Percentiles rank a stretch among this genome's conserved stretches.
Evolutionary conservation across 2,888 invertebrate genomes (phyloP).

Genomic region (Dolichomitus sp.): DNA sequence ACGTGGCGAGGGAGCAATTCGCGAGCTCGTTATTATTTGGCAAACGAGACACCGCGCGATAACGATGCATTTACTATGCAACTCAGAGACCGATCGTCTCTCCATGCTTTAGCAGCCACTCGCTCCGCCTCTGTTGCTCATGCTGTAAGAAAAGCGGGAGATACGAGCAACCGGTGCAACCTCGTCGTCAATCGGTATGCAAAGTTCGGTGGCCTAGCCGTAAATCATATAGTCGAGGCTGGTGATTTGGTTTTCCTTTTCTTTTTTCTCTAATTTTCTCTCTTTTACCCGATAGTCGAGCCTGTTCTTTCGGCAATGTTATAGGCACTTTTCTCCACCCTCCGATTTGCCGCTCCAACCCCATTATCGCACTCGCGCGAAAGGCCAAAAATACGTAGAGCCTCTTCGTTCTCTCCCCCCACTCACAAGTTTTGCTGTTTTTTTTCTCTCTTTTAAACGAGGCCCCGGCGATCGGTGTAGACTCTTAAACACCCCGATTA

Average conservation of each 20-base stretch:
- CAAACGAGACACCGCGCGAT: conserved; percentile 61
- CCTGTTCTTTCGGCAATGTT: conserved; percentile 38
- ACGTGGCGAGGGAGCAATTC: conserved; percentile 44
- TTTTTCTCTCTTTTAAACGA: conserved; percentile 80
- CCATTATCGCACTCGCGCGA: conserved; percentile 82
- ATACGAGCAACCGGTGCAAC: conserved; percentile 26
- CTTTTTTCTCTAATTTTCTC: conserved; percentile 32
- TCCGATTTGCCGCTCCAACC: conserved; percentile 70
- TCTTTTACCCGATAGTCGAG: background rate
- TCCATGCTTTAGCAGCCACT: conserved; percentile 46
- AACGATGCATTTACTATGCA: conserved; percentile 67
- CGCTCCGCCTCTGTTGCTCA: conserved; percentile 30
- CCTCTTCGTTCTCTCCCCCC: conserved; percentile 49
- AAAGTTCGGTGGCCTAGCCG: conserved; percentile 77
- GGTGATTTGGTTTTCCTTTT: conserved; percentile 72
- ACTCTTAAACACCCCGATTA: conserved; percentile 86
- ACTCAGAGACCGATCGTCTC: conserved; percentile 37
- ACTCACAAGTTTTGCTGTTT: conserved; percentile 10
- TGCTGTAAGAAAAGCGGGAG: background rate
- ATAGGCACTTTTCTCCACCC: conserved; percentile 40
- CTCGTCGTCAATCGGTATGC: conserved; percentile 78
- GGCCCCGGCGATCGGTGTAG: conserved; percentile 85
- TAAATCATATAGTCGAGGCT: conserved; percentile 78
- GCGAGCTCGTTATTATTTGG: conserved; percentile 63
- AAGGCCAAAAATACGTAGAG: conserved; percentile 81